Conservation (phyloP, 2,797 vertebrate genomes). For the Acipenser oxyrinchus region DNA sequence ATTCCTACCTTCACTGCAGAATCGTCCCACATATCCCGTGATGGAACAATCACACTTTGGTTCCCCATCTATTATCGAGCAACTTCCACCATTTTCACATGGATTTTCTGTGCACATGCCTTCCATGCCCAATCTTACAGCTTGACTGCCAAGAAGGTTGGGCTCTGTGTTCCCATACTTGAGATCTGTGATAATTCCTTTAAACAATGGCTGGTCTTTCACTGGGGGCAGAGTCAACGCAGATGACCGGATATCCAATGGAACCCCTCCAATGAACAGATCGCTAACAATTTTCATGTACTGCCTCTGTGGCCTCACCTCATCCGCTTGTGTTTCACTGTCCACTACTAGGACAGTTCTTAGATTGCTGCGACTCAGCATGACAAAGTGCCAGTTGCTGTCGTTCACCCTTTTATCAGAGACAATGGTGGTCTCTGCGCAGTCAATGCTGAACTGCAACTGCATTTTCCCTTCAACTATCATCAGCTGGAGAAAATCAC, state of each 20-base stretch:
- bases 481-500: constrained; percentile 84
- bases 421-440: constrained; percentile 74
- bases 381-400: constrained; percentile 85
- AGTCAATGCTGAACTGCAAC: constrained; percentile 86
- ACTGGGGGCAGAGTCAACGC: constrained; percentile 79
- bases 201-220: constrained; percentile 71
- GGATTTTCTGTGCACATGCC: constrained; percentile 85
- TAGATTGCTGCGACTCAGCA: constrained; percentile 77
- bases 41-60: constrained; percentile 89
- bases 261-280: constrained; percentile 88
- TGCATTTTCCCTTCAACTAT: constrained; percentile 76
- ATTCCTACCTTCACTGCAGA: constrained; percentile 92
- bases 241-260: constrained; percentile 75
- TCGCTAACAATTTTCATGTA: constrained; percentile 93
- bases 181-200: constrained; percentile 86
- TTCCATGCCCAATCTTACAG: constrained; percentile 79
- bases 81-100: constrained; percentile 90
- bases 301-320: constrained; percentile 80
- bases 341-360: constrained; percentile 79
- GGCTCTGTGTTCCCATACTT: constrained; percentile 84
- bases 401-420: constrained; percentile 79
- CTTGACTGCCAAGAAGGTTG: constrained; percentile 77
- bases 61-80: constrained; percentile 82
- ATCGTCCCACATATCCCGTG: constrained; percentile 85
- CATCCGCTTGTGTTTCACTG: constrained; percentile 68